Base-by-base conservation (phyloP, 2,888 invertebrate genomes). In the Cerastis leucographa region DNA sequence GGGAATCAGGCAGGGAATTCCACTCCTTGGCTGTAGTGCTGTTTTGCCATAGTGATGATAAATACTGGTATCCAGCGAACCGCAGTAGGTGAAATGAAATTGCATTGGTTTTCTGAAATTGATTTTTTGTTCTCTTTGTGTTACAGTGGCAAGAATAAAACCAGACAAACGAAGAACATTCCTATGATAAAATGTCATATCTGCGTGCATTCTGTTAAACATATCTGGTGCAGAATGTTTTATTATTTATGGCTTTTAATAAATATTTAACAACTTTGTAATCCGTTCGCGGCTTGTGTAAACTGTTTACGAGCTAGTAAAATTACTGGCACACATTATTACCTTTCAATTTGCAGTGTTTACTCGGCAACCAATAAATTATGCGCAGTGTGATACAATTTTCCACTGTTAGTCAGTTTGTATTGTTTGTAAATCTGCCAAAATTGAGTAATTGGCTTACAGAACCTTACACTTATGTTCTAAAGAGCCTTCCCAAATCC, bases 271-370 rank as follows among this genome's bases (percentile, higher is more conserved):
- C 42, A 61, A 56, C 59, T 71, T 40, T 56, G 65, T 76, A 82
- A 85, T 82, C 76, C 67, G 76, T 74, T 76, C 69, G 40, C 73
- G 49, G 71, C 59, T 72, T 46, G 29, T 61, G 62, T 86, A 76
- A 76, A 74, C 74, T 79, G 76, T 85, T 86, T 83, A 83, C 61
- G 80, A 79, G 71, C 71, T 72, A 73, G 56, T 83, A 73, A 85
- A 76, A 73, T 76, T 71, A 64, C 70, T 85, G 74, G 80, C 74
- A 74, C 44, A 80, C 54, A 17, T 65, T 76, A 67, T 67, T 71
- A 54, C 64, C 61, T 71, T 75, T 78, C 68, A 79, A 68, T 76
- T 81, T 80, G 65, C 49, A 46, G 35, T 76, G 80, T 65, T 79
- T 81, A 73, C 65, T 73, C 59, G 25, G 59, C 66, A 46, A 11